These are phyloP conservation scores for Eilema depressum DNA, from an alignment of 2,888 invertebrate genomes.

Conservation along the genomic window DNA sequence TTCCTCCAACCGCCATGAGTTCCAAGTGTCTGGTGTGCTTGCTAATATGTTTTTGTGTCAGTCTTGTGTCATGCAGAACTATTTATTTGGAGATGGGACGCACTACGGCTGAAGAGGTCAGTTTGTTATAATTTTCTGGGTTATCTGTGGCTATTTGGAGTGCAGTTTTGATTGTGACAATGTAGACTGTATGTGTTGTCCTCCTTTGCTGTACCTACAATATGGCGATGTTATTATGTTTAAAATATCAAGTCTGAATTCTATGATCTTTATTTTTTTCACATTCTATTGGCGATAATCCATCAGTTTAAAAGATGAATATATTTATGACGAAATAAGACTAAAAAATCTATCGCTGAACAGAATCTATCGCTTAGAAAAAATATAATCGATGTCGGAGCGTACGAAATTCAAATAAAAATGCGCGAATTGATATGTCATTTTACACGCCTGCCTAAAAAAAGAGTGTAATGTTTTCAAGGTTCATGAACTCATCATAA, in stretches of 20 bases:
- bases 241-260: no score
- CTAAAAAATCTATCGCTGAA: no score
- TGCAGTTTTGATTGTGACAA: not conserved
- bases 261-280: no score
- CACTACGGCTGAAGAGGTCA: conserved; percentile 72
- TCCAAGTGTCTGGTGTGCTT: conserved; percentile 49
- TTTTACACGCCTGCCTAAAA: not conserved
- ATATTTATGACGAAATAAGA: no score
- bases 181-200: not conserved
- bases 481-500: no score
- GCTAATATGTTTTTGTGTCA: conserved; percentile 44
- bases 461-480: not conserved
- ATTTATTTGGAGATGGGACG: conserved; percentile 68
- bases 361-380: no score
- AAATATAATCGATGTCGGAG: no score
- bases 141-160: not conserved
- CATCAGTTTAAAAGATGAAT: no score
- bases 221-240: not conserved
- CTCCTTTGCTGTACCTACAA: not conserved
- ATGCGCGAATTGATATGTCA: not conserved
- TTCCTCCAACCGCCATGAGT: conserved; percentile 59
- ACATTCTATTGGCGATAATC: no score
- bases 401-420: no score
- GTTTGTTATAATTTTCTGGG: conserved; percentile 39
- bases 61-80: conserved; percentile 60